Evolutionary conservation across 2,888 invertebrate species (phyloP).

Genomic region (Scaptomyza tumidula): DNA sequence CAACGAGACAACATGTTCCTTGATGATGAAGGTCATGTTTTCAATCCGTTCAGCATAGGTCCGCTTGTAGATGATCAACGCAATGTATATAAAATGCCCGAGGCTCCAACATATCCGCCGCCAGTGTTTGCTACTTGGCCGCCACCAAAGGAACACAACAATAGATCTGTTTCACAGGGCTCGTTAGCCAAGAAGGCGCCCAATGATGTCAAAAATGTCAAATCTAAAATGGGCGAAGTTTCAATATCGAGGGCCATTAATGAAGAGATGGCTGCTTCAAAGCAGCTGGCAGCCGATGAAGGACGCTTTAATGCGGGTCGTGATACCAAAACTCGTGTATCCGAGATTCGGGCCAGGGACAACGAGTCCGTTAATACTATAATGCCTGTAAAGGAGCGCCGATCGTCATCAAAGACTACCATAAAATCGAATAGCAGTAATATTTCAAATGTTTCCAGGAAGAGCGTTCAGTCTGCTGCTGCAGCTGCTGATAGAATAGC

Average conservation of each 20-base stretch:
- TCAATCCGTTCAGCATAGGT: slow-evolving; percentile 62
- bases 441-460: not conserved
- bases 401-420: slow-evolving; percentile 33
- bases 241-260: slow-evolving; percentile 61
- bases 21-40: slow-evolving; percentile 37
- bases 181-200: slow-evolving; percentile 9
- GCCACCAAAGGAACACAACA: slow-evolving; percentile 26
- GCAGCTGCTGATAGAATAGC: not conserved
- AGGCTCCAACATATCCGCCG: slow-evolving; percentile 49
- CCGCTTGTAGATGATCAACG: slow-evolving; percentile 13
- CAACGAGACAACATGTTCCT: slow-evolving; percentile 40
- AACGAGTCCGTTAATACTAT: slow-evolving; percentile 33
- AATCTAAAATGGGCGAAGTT: slow-evolving; percentile 47
- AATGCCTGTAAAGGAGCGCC: slow-evolving; percentile 25
- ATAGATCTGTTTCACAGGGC: slow-evolving; percentile 38
- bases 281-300: slow-evolving; percentile 18
- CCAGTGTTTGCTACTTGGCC: slow-evolving; percentile 49
- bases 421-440: not conserved
- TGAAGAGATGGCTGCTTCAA: slow-evolving; percentile 59
- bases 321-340: not conserved
- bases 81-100: slow-evolving; percentile 42
- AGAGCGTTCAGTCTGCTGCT: not conserved
- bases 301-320: slow-evolving; percentile 51
- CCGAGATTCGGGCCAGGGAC: not conserved
- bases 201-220: not conserved